Evolutionary conservation across 2,888 invertebrate genomes (phyloP), one percentile per base, ranked within the genome.

Genomic region (Therioaphis trifolii): DNA sequence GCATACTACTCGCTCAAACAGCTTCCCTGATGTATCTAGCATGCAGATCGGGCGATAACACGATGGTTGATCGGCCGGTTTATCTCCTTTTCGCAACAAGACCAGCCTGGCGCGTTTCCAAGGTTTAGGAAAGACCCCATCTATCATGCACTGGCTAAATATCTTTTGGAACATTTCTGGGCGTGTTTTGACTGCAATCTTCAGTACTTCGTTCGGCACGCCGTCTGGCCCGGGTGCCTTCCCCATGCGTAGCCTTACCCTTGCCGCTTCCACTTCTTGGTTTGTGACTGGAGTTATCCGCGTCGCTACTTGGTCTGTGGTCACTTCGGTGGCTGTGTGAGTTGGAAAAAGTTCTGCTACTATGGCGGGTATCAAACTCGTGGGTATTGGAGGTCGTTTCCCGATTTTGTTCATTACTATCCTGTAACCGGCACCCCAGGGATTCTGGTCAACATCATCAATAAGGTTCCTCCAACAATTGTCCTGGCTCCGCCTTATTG

Each of bases 161-260:
- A 66, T 66, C 35, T n/a, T n/a, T n/a, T 52, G 52, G 68, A 77
- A 74, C 2, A 24, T 61, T 27, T 77, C 29, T 24, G 74, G 21
- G 21, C n/a, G 77, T 49, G 7, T 24, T 29, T 68, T 43, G 77
- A 35, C 55, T 43, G 49, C 35, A 14, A 84, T 29, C 15, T 75
- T 58, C 21, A 58, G 58, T 11, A 24, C 14, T 24, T 58, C 58
- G 27, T 58, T 58, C 2, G 58, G 58, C 12, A 24, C 14, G 24
- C 58, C 58, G 27, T 58, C 58, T 24, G 58, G 58, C 58, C 58
- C 58, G 14, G 24, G 12, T 24, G 58, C 58, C 24, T 58, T 58
- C 58, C 24, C 58, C 9, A 11, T 3, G 5, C 5, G 21, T 21
- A 58, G 21, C 24, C 27, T 21, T 12, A 2, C 14, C 2, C 24